Evolutionary conservation across 1,140 invertebrate genomes (phyloP).

Genomic region (Drosophila takahashii): DNA sequence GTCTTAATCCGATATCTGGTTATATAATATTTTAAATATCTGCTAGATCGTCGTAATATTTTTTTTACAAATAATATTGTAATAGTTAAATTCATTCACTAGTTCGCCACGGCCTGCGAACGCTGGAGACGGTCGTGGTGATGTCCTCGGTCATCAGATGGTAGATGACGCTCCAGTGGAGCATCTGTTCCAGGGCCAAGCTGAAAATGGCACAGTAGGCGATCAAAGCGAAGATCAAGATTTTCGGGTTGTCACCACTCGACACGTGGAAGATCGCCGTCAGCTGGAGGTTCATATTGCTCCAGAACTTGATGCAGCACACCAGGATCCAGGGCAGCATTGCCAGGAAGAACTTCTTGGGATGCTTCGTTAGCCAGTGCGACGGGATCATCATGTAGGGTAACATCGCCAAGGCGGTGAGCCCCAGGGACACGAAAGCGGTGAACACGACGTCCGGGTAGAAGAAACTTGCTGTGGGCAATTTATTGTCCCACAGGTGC

Average conservation of each 20-base stretch:
- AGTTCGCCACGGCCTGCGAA: not conserved
- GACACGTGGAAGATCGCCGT: not conserved
- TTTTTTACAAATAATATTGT: too few species aligned
- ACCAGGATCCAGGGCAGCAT: not conserved
- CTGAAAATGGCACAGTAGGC: slow-evolving; percentile 3
- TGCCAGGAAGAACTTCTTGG: not conserved
- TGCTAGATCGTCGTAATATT: too few species aligned
- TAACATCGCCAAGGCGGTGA: slow-evolving; percentile 1
- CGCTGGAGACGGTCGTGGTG: not conserved
- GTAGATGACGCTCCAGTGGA: slow-evolving; percentile 10
- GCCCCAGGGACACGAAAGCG: not conserved
- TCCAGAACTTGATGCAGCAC: not conserved
- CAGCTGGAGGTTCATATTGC: not conserved
- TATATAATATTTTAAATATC: too few species aligned
- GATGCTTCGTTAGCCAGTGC: not conserved
- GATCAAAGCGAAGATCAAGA: not conserved
- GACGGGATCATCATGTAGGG: not conserved
- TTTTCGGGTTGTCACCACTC: not conserved
- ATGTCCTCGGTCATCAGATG: not conserved
- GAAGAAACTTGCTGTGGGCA: not conserved
- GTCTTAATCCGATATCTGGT: too few species aligned
- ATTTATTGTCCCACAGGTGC: not conserved
- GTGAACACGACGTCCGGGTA: not conserved
- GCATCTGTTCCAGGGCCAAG: slow-evolving; percentile 11
- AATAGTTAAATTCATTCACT: too few species aligned